Base-by-base conservation (phyloP, 1,140 invertebrate species). In the Aphelenchoides fujianensis region DNA sequence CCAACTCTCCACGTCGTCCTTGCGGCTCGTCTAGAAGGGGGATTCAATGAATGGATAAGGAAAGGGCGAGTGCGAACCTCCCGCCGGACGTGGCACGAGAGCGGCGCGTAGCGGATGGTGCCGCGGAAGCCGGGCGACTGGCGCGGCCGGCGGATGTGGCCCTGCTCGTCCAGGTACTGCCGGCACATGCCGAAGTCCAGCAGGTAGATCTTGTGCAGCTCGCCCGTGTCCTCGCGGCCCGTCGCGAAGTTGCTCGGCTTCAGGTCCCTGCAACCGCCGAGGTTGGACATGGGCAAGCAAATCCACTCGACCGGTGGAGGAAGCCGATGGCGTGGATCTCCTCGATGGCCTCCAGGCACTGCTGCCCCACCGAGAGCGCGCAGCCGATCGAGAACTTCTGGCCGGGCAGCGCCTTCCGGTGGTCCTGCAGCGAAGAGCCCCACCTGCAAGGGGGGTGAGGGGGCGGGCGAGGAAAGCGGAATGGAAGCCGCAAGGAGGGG, bases 111-210 rank as follows among this genome's bases (percentile, higher is more conserved):
- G 16, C 68, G 64, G 31, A 78, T 75, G 19, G 78, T 79, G 19
- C 78, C 78, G 23, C 78, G 75, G 69, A 79, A 79, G 28, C 68
- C 71, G 37, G 78, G 70, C 9, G 62, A 69, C 19, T 54, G 28
- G 0, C 77, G 32, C 1, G 77, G 77, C 71, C 73, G 75, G 36
- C 68, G 61, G 52, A 79, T 79, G 0, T 57, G 68, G 28, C 77
- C 57, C 31, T 79, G 70, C 2, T 81, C 81, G 57, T 83, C 70
- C 9, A 82, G 74, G 67, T 78, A 81, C 55, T 81, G 77, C 23
- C 79, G 77, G 57, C 70, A 72, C 80, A 81, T 82, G 23, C 79
- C 79, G 61, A 81, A 81, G 54, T 82, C 79, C n/a, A 81, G 74
- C 27, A 82, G 63, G 59, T 82, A 82, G n/a, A 80, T 75, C 54